phyloP scores from a whole-genome alignment of 2,888 invertebrate species.

The Chrysolina americana region DNA sequence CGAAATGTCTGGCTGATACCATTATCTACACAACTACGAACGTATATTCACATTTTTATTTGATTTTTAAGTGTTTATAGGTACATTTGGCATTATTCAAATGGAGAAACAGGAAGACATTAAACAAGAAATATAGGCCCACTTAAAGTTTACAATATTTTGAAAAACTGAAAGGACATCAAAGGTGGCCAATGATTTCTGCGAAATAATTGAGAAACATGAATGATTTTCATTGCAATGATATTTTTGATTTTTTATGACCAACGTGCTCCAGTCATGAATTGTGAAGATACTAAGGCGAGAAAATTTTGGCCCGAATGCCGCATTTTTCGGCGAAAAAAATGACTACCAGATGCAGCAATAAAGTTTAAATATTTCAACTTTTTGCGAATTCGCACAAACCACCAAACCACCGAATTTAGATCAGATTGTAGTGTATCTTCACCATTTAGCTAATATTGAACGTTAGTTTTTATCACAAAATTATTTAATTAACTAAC shows the following conservation, averaged over 20 bases:
- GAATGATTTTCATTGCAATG: background rate
- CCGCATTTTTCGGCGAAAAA: too few relatives aligned
- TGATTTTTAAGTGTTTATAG: constrained; percentile 61
- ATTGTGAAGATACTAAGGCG: too few relatives aligned
- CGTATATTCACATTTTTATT: constrained; percentile 62
- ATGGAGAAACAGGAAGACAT: constrained; percentile 59
- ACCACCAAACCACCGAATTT: too few relatives aligned
- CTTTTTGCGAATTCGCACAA: too few relatives aligned
- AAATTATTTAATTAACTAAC: too few relatives aligned
- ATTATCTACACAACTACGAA: constrained; percentile 60
- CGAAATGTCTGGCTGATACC: constrained; percentile 58
- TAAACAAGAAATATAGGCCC: constrained; percentile 47
- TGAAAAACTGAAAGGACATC: constrained; percentile 24
- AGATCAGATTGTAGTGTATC: too few relatives aligned
- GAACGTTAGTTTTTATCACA: too few relatives aligned
- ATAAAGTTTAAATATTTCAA: too few relatives aligned
- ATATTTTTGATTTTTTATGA: background rate
- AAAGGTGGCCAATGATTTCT: background rate
- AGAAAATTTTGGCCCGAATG: too few relatives aligned
- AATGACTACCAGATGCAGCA: too few relatives aligned
- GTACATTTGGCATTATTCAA: constrained; percentile 63
- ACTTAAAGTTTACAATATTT: constrained; percentile 32
- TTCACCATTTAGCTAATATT: too few relatives aligned
- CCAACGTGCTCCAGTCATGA: too few relatives aligned
- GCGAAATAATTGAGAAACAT: background rate